Conservation (phyloP, 2,113 vertebrate genomes). For the Hylia prasina region DNA sequence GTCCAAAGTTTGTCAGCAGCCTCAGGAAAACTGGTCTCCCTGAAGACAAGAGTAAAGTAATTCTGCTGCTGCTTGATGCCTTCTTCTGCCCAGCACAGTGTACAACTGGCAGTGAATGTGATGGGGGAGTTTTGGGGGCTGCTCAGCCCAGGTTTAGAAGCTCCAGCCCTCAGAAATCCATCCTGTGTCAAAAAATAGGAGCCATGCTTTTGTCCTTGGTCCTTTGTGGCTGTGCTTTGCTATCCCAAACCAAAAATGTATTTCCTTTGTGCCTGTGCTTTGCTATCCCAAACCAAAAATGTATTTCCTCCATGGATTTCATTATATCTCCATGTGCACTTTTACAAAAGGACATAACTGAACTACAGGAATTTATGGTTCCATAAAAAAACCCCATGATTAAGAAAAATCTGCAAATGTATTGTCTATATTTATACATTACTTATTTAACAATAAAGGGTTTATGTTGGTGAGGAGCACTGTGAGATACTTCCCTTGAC, state of each 20-base stretch:
- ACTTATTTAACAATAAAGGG: background rate
- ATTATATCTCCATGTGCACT: background rate
- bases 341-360: background rate
- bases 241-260: background rate
- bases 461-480: background rate
- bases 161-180: background rate
- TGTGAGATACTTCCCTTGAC: background rate
- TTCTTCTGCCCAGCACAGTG: rapidly evolving
- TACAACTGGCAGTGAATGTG: background rate
- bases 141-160: background rate
- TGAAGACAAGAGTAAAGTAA: background rate
- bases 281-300: background rate
- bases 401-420: background rate
- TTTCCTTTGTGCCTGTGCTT: background rate
- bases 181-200: background rate
- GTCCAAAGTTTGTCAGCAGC: background rate
- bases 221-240: background rate
- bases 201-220: background rate
- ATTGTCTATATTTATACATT: background rate
- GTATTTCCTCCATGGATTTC: rapidly evolving
- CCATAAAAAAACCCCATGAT: background rate
- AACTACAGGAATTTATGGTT: background rate
- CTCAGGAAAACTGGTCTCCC: background rate
- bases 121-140: background rate
- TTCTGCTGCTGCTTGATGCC: background rate